phyloP scores from a whole-genome alignment of 2,888 invertebrate species.

The Dicyrtoma fusca region DNA sequence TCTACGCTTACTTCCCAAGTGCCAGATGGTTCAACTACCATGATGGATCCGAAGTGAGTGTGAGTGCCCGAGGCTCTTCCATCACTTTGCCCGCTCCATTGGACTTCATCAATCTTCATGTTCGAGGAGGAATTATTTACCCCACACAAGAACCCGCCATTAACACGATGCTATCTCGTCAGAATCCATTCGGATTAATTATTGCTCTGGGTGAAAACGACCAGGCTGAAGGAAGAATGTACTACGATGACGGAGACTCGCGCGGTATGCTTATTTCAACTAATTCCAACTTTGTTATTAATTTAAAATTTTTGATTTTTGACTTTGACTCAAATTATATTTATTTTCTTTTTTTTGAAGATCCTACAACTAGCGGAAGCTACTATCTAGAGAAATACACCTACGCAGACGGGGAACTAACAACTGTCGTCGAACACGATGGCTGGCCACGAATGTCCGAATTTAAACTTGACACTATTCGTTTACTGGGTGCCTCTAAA shows the following conservation, averaged over 20 bases:
- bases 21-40: slow-evolving; percentile 72
- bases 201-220: slow-evolving; percentile 65
- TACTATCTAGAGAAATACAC: slow-evolving; percentile 46
- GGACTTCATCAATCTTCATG: slow-evolving; percentile 67
- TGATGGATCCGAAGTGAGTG: slow-evolving; percentile 48
- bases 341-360: slow-evolving; percentile 20
- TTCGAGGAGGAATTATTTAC: slow-evolving; percentile 73
- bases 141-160: slow-evolving; percentile 68
- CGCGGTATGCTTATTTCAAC: slow-evolving; percentile 7
- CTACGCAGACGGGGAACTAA: slow-evolving; percentile 32
- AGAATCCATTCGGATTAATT: slow-evolving; percentile 69
- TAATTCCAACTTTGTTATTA: background rate
- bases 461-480: slow-evolving; percentile 39
- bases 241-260: slow-evolving; percentile 78
- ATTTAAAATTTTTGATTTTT: slow-evolving; percentile 7
- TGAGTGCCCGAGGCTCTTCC: slow-evolving; percentile 61
- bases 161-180: slow-evolving; percentile 67
- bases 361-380: slow-evolving; percentile 44
- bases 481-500: slow-evolving; percentile 44
- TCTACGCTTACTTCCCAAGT: slow-evolving; percentile 68
- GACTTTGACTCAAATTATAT: too few relatives aligned
- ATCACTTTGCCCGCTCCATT: slow-evolving; percentile 65
- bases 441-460: slow-evolving; percentile 46
- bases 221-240: slow-evolving; percentile 68
- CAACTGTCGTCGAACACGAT: slow-evolving; percentile 32